Conservation (phyloP, 2,888 invertebrate species). For the Caenorhabditis auriculariae region DNA sequence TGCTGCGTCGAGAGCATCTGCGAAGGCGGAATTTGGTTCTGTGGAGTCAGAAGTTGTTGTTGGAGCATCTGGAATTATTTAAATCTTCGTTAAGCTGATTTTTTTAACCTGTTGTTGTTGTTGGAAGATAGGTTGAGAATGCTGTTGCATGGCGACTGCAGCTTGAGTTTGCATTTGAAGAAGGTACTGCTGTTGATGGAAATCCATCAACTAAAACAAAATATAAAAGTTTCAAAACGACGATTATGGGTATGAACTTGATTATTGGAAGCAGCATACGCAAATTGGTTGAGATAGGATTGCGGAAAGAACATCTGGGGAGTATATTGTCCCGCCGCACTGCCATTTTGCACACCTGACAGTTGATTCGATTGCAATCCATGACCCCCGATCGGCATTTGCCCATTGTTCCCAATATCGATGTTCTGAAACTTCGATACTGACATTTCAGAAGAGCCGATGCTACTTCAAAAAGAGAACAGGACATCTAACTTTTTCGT, state of each 20-base stretch:
- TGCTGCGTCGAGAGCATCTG: background rate
- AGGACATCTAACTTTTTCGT: too few species aligned
- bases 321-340: background rate
- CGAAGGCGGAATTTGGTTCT: too few species aligned
- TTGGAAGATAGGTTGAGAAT: slow-evolving; percentile 8
- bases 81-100: slow-evolving; percentile 6
- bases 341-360: too few species aligned
- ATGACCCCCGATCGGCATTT: too few species aligned
- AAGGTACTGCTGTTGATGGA: slow-evolving; percentile 3
- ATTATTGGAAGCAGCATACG: too few species aligned
- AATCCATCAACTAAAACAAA: background rate
- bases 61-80: slow-evolving; percentile 6
- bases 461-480: too few species aligned
- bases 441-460: too few species aligned
- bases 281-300: background rate
- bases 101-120: background rate
- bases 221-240: background rate
- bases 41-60: slow-evolving; percentile 17
- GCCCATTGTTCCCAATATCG: too few species aligned
- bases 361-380: too few species aligned
- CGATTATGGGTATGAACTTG: too few species aligned
- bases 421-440: too few species aligned
- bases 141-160: too few species aligned
- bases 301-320: slow-evolving; percentile 1
- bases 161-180: slow-evolving; percentile 9